Base-by-base conservation (phyloP, 2,797 vertebrate species). In the Nannoperca australis region DNA sequence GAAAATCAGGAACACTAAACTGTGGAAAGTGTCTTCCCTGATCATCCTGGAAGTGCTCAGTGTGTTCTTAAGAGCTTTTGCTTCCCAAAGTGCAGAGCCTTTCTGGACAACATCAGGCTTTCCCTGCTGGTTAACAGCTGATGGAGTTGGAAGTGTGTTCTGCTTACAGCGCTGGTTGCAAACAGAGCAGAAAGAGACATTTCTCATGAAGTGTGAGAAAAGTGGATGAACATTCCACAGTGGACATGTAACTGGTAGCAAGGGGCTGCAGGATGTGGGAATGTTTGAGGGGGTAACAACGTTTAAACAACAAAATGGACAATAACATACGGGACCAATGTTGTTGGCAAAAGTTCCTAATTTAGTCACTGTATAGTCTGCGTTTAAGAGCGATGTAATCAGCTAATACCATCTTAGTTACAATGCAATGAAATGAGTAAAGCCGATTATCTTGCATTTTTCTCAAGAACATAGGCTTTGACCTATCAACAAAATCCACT, bases 131-230 rank as follows among this genome's bases (percentile, higher is more conserved):
- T 70, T 68, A 62, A 80, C 78, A 88, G 87, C 85, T 80, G 85
- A 87, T 76, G 63, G 20, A 71, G 67, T 60, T 68, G 44, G 56
- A 79, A 67, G 70, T 47, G 59, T 54, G 54, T 66, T 67, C 63
- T 53, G 53, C 27, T 64, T 69, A 59, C 59, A 73, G 61, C 9
- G 32, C 45, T 75, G 65, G 70, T 65, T 63, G 69, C 70, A 78
- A 87, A 85, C 73, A 58, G 11, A 83, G 79, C 82, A 68, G 71
- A 88, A 74, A 81, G 58, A 85, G 50, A 70, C 2, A 63, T 70
- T 78, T 80, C 74, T 87, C 85, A 83, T 81, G 62, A 86, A 87
- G 79, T 89, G 85, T 90, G 86, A 88, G 86, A 89, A 91, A 91
- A 86, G 34, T 74, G 47, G 68, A 72, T 22, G 45, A 38, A 85